Evolutionary conservation across 2,888 invertebrate genomes (phyloP).

Genomic region (Vanessa cardui): DNA sequence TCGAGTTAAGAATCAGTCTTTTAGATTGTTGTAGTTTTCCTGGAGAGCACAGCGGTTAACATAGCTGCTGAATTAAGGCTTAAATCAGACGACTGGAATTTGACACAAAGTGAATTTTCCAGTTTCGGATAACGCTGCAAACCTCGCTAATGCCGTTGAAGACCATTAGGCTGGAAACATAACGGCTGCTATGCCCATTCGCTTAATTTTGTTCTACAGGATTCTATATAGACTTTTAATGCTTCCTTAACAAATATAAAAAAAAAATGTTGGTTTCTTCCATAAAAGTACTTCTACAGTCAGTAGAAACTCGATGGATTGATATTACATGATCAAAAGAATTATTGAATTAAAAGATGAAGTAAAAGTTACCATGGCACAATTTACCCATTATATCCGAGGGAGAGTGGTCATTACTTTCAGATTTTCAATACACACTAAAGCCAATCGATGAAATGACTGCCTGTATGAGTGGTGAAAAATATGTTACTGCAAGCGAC

Average conservation of each 20-base stretch:
- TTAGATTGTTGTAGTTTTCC: conserved; percentile 17
- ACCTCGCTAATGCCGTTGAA: conserved; percentile 25
- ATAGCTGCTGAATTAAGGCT: conserved; percentile 16
- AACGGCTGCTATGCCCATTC: conserved; percentile 42
- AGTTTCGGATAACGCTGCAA: conserved; percentile 39
- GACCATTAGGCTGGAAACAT: conserved; percentile 40
- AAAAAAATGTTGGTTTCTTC: conserved; percentile 37
- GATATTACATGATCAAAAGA: conserved; percentile 41
- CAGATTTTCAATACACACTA: not conserved
- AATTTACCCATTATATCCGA: not conserved
- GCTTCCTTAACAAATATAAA: conserved; percentile 35
- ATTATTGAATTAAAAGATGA: conserved; percentile 36
- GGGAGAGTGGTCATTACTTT: not conserved
- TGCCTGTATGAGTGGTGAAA: not conserved
- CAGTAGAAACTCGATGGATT: conserved; percentile 41
- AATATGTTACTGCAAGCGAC: not conserved
- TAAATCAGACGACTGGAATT: conserved; percentile 17
- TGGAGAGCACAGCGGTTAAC: conserved; percentile 11
- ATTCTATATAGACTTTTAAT: not conserved
- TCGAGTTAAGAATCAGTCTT: conserved; percentile 8
- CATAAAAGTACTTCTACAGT: conserved; percentile 41
- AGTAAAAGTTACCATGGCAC: conserved; percentile 4
- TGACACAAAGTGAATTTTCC: conserved; percentile 15
- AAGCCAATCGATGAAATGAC: not conserved
- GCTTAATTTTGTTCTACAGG: conserved; percentile 35